These are phyloP conservation scores for Sylvicola fuscatus DNA, from an alignment of 2,888 invertebrate species.

Conservation along the genomic window DNA sequence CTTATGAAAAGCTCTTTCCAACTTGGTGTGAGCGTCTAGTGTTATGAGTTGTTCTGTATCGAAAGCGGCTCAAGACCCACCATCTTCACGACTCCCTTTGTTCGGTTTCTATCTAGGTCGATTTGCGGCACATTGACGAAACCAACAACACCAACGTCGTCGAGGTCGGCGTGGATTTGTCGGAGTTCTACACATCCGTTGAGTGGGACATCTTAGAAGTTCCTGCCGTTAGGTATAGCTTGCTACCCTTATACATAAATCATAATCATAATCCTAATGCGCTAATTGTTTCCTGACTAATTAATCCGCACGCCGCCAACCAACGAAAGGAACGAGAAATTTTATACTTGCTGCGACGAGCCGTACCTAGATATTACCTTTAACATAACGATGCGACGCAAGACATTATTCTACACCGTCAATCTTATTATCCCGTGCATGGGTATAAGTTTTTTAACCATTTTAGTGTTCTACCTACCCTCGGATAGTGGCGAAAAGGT, in stretches of 20 bases:
- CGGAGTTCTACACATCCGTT: conserved; percentile 95
- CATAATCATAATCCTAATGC: no score
- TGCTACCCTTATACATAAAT: no score
- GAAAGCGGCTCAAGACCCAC: no score
- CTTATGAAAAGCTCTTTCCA: no score
- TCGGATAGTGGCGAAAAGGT: conserved; percentile 97
- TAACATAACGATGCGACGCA: conserved; percentile 91
- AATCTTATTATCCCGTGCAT: conserved; percentile 94
- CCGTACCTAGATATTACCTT: conserved; percentile 92
- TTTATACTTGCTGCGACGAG: conserved; percentile 93
- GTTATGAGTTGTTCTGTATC: no score
- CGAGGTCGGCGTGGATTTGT: conserved; percentile 86
- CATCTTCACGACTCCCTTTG: conserved; percentile 1
- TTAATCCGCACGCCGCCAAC: no score
- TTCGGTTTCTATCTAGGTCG: conserved; percentile 39
- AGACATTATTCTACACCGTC: conserved; percentile 91
- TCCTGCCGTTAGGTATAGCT: conserved; percentile 73
- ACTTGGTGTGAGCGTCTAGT: no score
- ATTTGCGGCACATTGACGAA: conserved; percentile 82
- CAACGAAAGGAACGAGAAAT: conserved; percentile 84
- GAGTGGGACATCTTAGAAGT: conserved; percentile 98
- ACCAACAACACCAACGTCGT: conserved; percentile 74
- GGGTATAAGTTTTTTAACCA: conserved; percentile 91
- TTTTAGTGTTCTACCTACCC: conserved; percentile 91
- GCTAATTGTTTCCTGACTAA: neutral